These are phyloP conservation scores for Pluvialis apricaria DNA, from an alignment of 2,113 vertebrate genomes.

Conservation along the genomic window DNA sequence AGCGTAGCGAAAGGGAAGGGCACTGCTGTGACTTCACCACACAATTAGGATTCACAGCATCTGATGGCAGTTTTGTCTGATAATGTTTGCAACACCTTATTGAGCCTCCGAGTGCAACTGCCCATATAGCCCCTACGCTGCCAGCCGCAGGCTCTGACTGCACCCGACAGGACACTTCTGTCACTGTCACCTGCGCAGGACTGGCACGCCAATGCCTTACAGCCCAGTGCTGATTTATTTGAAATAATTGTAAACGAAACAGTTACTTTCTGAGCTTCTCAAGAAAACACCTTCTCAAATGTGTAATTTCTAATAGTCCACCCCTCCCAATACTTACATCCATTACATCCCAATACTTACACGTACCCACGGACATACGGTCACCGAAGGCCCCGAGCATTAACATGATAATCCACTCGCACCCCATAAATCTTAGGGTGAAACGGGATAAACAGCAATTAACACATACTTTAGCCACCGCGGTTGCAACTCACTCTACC, in stretches of 20 bases:
- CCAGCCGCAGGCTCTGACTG: not conserved
- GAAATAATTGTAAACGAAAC: not conserved
- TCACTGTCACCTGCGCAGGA: not conserved
- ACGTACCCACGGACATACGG: not conserved
- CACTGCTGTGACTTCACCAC: not conserved
- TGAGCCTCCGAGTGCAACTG: not conserved
- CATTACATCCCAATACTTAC: too few species aligned
- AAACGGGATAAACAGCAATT: not conserved
- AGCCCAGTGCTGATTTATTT: not conserved
- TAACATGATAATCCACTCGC: not conserved
- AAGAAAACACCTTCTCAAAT: not conserved
- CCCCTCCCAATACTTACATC: too few species aligned
- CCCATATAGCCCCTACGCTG: too few species aligned
- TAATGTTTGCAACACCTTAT: not conserved
- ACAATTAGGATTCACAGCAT: accelerated
- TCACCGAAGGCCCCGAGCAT: not conserved
- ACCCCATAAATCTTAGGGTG: not conserved
- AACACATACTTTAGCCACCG: not conserved
- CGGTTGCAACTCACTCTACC: not conserved
- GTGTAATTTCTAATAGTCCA: not conserved
- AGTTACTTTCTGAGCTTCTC: not conserved
- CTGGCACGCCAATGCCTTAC: not conserved
- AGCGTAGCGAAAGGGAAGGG: accelerated
- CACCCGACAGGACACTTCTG: not conserved
- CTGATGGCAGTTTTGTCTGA: not conserved